Conservation (phyloP, 2,888 invertebrate species). For the Amblyteles armatorius region DNA sequence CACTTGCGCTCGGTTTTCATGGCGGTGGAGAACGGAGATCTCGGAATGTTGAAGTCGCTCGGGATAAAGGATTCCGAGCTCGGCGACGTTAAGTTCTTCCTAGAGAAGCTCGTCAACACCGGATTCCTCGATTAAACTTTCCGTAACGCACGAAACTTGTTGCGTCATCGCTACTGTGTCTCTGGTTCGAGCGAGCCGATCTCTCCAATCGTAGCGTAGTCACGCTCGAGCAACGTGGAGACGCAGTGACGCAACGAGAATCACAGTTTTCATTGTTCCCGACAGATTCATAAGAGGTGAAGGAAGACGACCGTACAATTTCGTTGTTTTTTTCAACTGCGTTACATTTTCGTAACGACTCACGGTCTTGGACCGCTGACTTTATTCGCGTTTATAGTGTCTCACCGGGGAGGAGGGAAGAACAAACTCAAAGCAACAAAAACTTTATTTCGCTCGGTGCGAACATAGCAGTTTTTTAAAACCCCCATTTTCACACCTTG, state of each 20-base stretch:
- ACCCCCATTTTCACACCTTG: no score
- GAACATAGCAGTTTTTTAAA: no score
- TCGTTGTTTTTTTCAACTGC: slow-evolving; percentile 16
- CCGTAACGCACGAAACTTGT: slow-evolving; percentile 9
- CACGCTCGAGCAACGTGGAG: slow-evolving; percentile 5
- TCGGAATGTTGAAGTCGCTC: slow-evolving; percentile 96
- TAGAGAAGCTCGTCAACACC: slow-evolving; percentile 97
- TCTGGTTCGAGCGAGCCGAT: slow-evolving; percentile 26
- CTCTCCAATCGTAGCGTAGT: slow-evolving; percentile 1
- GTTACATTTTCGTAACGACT: slow-evolving; percentile 41
- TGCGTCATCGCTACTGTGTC: slow-evolving; percentile 65
- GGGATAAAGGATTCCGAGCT: slow-evolving; percentile 98
- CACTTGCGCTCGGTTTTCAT: slow-evolving; percentile 97
- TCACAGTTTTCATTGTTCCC: slow-evolving; percentile 41
- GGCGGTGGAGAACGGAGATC: slow-evolving; percentile 97
- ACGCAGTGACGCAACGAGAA: slow-evolving; percentile 33
- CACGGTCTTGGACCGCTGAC: slow-evolving; percentile 20
- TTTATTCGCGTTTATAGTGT: slow-evolving; percentile 61
- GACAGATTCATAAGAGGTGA: slow-evolving; percentile 8
- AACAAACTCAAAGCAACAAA: slow-evolving; percentile 3
- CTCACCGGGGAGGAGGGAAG: slow-evolving; percentile 7
- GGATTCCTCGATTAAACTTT: slow-evolving; percentile 95
- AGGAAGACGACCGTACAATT: slow-evolving; percentile 7
- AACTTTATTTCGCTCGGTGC: no score
- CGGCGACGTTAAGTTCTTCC: slow-evolving; percentile 97